Conservation (phyloP, 2,888 invertebrate genomes). For the Caenorhabditis auriculariae region DNA sequence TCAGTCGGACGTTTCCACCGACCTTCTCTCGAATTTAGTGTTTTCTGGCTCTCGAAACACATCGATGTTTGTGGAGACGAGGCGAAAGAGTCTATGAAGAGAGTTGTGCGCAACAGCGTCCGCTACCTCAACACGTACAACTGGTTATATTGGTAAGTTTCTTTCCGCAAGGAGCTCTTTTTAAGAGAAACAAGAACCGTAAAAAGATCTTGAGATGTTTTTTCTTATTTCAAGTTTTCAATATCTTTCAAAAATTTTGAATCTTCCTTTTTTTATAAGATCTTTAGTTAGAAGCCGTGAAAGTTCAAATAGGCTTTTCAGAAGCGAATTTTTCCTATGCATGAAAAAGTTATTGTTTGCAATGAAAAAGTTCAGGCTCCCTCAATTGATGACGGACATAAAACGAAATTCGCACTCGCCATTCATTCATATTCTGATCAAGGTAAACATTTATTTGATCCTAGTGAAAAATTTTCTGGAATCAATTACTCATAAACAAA, state of each 20-base stretch:
- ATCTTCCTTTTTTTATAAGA: no score
- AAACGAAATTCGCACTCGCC: constrained; percentile 10
- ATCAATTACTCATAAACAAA: neutral
- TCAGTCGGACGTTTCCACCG: neutral
- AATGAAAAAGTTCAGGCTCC: constrained; percentile 23
- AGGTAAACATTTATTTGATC: constrained; percentile 8
- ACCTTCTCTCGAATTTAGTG: neutral
- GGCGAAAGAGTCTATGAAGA: constrained; percentile 24
- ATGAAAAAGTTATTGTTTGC: no score
- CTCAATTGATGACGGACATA: constrained; percentile 37
- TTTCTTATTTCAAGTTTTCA: no score
- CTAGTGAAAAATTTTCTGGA: neutral
- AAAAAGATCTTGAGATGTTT: no score
- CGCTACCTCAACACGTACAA: constrained; percentile 43
- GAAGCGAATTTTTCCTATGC: no score
- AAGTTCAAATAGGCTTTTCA: no score
- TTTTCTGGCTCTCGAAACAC: constrained; percentile 35
- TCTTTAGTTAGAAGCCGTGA: no score
- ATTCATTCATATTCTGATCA: constrained; percentile 17
- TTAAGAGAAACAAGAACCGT: no score
- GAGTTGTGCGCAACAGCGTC: constrained; percentile 34
- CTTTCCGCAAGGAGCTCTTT: neutral
- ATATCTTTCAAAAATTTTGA: no score
- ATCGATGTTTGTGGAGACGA: constrained; percentile 19
- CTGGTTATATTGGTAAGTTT: constrained; percentile 53